Evolutionary conservation across 1,140 invertebrate genomes (phyloP).

Genomic region (Diplogasteroides magnus): DNA sequence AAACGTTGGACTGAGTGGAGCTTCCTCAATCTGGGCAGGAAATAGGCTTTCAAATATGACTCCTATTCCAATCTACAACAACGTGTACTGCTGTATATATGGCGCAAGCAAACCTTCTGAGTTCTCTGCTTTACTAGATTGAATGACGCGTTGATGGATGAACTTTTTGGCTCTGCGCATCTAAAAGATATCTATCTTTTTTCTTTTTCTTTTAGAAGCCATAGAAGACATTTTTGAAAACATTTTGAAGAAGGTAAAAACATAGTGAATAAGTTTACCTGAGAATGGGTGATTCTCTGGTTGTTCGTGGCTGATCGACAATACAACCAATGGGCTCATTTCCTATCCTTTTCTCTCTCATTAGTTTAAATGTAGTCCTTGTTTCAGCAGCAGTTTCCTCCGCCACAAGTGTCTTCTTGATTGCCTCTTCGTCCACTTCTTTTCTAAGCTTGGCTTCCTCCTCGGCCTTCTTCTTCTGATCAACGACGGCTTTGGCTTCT

Average conservation of each 20-base stretch:
- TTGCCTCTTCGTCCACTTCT: too few relatives aligned
- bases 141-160: background rate
- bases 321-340: too few relatives aligned
- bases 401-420: too few relatives aligned
- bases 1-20: conserved; percentile 1
- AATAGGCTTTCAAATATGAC: conserved; percentile 18
- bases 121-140: conserved; percentile 16
- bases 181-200: background rate
- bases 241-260: too few relatives aligned
- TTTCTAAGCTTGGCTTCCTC: too few relatives aligned
- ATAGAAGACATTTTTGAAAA: too few relatives aligned
- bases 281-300: background rate
- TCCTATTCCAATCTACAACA: conserved; percentile 12
- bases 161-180: background rate
- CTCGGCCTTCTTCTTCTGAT: too few relatives aligned
- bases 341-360: too few relatives aligned
- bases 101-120: background rate
- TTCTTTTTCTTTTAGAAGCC: too few relatives aligned
- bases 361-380: too few relatives aligned
- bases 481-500: too few relatives aligned
- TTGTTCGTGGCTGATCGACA: background rate
- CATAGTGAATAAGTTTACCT: background rate
- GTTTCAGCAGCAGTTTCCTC: too few relatives aligned
- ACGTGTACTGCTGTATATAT: background rate
- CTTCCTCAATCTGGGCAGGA: background rate